A percentile compares a stretch with the other conserved stretches of the same genome.
These are phyloP conservation scores for Mustela erminea DNA, from an alignment of 2,797 vertebrate genomes.

Conservation along the genomic window DNA sequence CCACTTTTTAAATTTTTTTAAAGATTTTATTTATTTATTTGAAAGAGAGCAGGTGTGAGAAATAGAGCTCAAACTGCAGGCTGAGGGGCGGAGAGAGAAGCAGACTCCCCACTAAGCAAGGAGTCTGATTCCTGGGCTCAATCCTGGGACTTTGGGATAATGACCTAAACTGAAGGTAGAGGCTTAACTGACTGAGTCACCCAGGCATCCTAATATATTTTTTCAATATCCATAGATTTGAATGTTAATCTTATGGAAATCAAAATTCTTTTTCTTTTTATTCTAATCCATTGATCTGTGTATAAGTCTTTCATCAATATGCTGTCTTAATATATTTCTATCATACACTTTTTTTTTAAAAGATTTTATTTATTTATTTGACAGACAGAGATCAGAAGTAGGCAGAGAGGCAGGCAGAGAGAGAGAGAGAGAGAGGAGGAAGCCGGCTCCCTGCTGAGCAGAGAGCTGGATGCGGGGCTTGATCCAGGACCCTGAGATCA, in stretches of 20 bases:
- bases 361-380: too few species aligned
- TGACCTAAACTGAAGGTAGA: not conserved
- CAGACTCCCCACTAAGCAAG: too few species aligned
- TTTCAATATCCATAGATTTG: not conserved
- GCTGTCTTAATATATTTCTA: not conserved
- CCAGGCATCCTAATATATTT: not conserved
- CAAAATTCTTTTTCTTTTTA: not conserved
- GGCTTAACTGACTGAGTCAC: not conserved
- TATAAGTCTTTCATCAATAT: not conserved
- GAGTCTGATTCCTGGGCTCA: not conserved
- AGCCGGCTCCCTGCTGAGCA: too few species aligned
- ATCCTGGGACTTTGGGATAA: not conserved
- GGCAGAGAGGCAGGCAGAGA: too few species aligned
- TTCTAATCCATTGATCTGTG: not conserved
- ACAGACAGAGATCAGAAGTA: too few species aligned
- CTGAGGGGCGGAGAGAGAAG: too few species aligned
- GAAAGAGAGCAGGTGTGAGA: too few species aligned
- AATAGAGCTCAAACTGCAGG: too few species aligned
- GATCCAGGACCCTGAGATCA: too few species aligned
- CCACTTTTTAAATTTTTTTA: not conserved
- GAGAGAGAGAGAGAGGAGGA: too few species aligned
- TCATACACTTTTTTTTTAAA: not conserved
- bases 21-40: not conserved
- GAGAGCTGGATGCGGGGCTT: too few species aligned
- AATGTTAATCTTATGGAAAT: not conserved